Base-by-base conservation (phyloP, 2,888 invertebrate species). In the Phytoseiulus persimilis region DNA sequence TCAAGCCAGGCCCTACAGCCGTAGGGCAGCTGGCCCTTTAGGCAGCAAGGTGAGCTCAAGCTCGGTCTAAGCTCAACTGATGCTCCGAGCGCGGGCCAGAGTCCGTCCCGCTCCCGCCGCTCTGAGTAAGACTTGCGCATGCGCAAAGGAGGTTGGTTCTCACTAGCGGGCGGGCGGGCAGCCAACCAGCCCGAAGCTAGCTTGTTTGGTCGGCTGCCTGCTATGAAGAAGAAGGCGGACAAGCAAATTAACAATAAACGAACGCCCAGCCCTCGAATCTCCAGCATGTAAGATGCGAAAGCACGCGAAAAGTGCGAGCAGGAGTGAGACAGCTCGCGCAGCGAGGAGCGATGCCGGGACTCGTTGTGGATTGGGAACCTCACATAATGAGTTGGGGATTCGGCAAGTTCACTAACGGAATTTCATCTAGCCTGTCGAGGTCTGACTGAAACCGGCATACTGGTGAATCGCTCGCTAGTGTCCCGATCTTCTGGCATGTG, bases 31-130 rank as follows among this genome's bases (percentile, higher is more conserved):
- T 45, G 87, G 32, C 87, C 87, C 33, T 33, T 33, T 31, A 83
- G 87, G 45, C 87, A 32, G 32, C 87, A 87, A 87, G 87, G 87
- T 87, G 87, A 87, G 87, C 87, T 87, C 87, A 87, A 87, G 87
- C 87, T 45, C 87, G 87, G 45, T 87, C 87, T 45, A 87, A 87
- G 87, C 87, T 87, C 87, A 33, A 87, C 87, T 87, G 87, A 87
- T 87, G 87, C 39, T 18, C 87, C 87, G 87, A 45, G 39, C 87
- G 39, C 39, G 39, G 87, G 39, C 87, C 33, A 32, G 84, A 84
- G 45, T 87, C 87, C 33, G 39, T n/a, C 31, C 39, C 31, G 83
- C 33, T 33, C 83, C 32, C 83, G 83, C 83, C 32, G 32, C 32
- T 33, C 32, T 33, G 87, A 87, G 87, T n/a, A 32, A 87, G 32